Percentiles rank a stretch among this genome's conserved stretches.
Conservation (phyloP, 2,113 vertebrate genomes). For the Calidris pugnax region DNA sequence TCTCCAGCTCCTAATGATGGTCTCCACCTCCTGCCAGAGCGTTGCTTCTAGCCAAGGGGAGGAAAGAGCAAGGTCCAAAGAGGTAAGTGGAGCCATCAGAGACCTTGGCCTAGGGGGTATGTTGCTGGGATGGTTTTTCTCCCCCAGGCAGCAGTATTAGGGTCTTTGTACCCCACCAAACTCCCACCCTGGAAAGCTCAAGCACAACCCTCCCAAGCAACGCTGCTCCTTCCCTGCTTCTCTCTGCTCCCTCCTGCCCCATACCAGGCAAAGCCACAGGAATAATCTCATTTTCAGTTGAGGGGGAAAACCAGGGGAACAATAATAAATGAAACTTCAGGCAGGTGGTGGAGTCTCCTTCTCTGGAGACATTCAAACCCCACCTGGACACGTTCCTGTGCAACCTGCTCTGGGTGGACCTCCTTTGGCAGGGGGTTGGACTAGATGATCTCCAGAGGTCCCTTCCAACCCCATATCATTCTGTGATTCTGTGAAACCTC, state of each 20-base stretch:
- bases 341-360: no score
- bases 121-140: background rate
- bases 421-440: no score
- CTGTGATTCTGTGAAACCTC: background rate
- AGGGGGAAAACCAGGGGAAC: background rate
- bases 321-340: background rate
- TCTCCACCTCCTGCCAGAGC: background rate
- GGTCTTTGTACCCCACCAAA: background rate
- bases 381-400: no score
- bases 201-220: rapidly evolving
- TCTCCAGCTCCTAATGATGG: rapidly evolving
- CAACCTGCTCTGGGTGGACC: no score
- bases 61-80: background rate
- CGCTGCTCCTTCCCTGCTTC: background rate
- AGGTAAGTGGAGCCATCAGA: background rate
- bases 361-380: no score
- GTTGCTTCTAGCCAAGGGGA: rapidly evolving
- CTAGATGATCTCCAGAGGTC: no score
- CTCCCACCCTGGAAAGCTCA: background rate
- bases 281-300: background rate
- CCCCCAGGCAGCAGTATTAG: background rate
- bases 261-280: background rate
- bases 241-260: background rate
- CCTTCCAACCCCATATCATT: no score
- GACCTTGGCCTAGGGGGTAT: no score